A percentile compares a stretch with the other conserved stretches of the same genome.
phyloP scores from a whole-genome alignment of 92 coral and sea anemone genomes.

The Zoanthus solanderi region DNA sequence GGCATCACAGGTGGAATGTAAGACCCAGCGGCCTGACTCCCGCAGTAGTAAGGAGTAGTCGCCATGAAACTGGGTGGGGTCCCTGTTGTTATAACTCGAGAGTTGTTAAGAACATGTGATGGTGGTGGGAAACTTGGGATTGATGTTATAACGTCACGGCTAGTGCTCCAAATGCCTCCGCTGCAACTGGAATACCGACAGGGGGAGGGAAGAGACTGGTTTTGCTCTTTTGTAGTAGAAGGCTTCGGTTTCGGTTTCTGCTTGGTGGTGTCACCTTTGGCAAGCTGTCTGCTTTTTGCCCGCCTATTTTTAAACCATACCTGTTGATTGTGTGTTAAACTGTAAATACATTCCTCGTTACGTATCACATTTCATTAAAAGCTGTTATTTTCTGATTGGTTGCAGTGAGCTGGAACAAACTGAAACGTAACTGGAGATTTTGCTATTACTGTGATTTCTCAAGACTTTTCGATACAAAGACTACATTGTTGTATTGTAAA shows the following conservation, averaged over 20 bases:
- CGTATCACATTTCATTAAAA: slow-evolving; percentile 8
- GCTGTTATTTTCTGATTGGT: background rate
- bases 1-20: slow-evolving; percentile 85
- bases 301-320: slow-evolving; percentile 99
- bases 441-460: background rate
- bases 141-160: slow-evolving; percentile 89
- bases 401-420: background rate
- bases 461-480: background rate
- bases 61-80: slow-evolving; percentile 88
- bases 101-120: slow-evolving; percentile 82
- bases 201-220: slow-evolving; percentile 83
- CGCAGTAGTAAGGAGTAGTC: slow-evolving; percentile 94
- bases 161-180: slow-evolving; percentile 96
- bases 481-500: background rate
- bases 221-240: slow-evolving; percentile 80
- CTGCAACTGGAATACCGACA: slow-evolving; percentile 97
- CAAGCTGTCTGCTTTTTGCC: slow-evolving; percentile 94
- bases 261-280: slow-evolving; percentile 78
- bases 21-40: slow-evolving; percentile 83
- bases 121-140: slow-evolving; percentile 84
- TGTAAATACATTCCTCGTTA: slow-evolving; percentile 33
- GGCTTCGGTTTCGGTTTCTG: slow-evolving; percentile 95
- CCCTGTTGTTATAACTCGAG: slow-evolving; percentile 81
- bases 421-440: background rate
- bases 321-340: slow-evolving; percentile 59